Conservation (phyloP, 2,797 vertebrate species). For the Sebastolobus alascanus region DNA sequence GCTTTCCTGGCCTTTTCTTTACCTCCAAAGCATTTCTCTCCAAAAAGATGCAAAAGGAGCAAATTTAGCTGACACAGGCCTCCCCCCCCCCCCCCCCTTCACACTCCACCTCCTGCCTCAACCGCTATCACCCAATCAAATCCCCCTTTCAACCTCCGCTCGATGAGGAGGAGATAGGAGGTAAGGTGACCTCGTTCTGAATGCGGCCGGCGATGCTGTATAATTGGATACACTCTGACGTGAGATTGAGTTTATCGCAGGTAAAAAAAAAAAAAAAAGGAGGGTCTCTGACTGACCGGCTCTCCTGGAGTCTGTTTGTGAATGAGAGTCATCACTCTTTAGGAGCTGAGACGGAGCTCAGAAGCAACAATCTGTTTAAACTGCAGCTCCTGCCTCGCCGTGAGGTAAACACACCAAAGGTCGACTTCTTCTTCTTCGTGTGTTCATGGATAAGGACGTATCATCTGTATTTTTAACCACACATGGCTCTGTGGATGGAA, state of each 20-base stretch:
- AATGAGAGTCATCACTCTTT: constrained; percentile 64
- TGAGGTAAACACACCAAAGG: constrained; percentile 14
- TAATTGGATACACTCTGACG: constrained; percentile 75
- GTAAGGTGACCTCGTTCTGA: constrained; percentile 75
- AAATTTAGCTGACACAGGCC: constrained; percentile 25
- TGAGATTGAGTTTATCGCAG: constrained; percentile 75
- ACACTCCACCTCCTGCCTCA: background rate
- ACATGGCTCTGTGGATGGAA: background rate
- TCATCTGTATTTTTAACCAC: background rate
- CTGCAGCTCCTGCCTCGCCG: background rate
- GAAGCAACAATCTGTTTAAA: constrained; percentile 51
- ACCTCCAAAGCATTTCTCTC: background rate
- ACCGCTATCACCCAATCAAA: constrained; percentile 63
- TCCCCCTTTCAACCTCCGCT: constrained; percentile 47
- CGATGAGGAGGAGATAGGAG: constrained; percentile 62
- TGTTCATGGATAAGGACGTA: background rate
- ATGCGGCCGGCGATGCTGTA: constrained; percentile 49
- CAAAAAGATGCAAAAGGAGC: constrained; percentile 3
- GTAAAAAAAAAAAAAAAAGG: constrained; percentile 16
- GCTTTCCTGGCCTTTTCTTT: background rate
- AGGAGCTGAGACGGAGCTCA: constrained; percentile 22
- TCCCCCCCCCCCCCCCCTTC: background rate
- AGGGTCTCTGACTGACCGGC: background rate
- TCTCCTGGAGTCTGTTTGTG: constrained; percentile 50
- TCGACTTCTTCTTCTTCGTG: constrained; percentile 16